Percentiles rank a stretch among this genome's conserved stretches.
Conservation (phyloP, 1,140 invertebrate genomes). For the Drosophila lini region DNA sequence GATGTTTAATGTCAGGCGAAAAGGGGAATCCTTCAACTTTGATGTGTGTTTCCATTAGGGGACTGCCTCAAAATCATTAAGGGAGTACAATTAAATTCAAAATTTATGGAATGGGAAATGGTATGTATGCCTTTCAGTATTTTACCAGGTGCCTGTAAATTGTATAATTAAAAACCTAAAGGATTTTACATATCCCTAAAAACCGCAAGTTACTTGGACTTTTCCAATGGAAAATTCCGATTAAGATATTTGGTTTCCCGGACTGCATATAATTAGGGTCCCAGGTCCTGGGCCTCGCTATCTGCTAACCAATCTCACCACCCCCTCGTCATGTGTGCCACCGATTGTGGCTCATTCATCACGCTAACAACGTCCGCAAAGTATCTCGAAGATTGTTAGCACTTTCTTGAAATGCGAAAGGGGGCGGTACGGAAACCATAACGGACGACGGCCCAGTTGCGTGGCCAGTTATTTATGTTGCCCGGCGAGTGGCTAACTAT, state of each 20-base stretch:
- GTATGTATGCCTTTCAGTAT: neutral
- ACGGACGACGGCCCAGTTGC: constrained; percentile 34
- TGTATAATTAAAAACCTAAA: neutral
- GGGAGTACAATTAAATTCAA: constrained; percentile 22
- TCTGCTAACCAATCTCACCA: neutral
- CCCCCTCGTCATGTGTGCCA: constrained; percentile 4
- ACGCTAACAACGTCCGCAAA: constrained; percentile 63
- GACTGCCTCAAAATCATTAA: constrained; percentile 26
- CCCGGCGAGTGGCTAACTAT: constrained; percentile 66
- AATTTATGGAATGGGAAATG: constrained; percentile 16
- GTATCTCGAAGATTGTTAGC: constrained; percentile 79
- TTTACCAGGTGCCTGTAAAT: constrained; percentile 2
- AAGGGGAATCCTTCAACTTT: constrained; percentile 39
- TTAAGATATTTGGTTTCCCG: constrained; percentile 29
- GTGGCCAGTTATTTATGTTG: constrained; percentile 75
- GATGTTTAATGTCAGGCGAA: constrained; percentile 42
- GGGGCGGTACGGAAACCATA: constrained; percentile 24
- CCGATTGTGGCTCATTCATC: constrained; percentile 55
- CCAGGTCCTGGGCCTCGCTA: neutral
- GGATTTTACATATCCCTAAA: neutral
- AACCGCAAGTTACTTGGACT: neutral
- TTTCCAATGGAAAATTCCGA: constrained; percentile 26
- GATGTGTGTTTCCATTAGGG: constrained; percentile 37
- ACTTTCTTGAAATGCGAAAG: constrained; percentile 44
- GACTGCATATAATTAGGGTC: constrained; percentile 53